A percentile compares a stretch with the other conserved stretches of the same genome.
These are phyloP conservation scores for Ericerus pela DNA, from an alignment of 1,140 invertebrate species.

Conservation along the genomic window DNA sequence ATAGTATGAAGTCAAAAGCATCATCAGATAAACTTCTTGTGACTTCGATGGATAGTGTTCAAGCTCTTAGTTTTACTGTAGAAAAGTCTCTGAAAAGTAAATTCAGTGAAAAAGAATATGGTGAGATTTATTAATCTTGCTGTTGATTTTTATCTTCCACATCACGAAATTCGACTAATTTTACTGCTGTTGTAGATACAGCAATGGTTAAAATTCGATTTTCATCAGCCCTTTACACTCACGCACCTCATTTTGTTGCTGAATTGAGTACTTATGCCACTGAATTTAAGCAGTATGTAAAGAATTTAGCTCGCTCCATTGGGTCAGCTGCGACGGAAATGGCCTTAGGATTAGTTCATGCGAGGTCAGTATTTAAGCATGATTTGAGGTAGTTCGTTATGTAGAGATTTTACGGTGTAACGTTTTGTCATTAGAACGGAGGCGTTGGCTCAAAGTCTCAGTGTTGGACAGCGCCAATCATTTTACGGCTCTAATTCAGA, in stretches of 20 bases:
- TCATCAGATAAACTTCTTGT: not conserved
- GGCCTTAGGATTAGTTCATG: conserved; percentile 75
- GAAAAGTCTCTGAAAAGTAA: conserved; percentile 26
- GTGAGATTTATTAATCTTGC: not conserved
- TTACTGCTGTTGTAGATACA: conserved; percentile 24
- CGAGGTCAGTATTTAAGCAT: conserved; percentile 31
- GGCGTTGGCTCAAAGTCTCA: conserved; percentile 36
- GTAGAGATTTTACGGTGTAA: not conserved
- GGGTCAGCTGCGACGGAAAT: conserved; percentile 82
- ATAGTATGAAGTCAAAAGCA: conserved; percentile 28
- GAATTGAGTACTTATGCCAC: conserved; percentile 71
- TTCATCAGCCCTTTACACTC: conserved; percentile 86
- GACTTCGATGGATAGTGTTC: conserved; percentile 29
- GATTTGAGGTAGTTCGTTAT: not conserved
- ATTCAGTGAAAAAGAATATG: not conserved
- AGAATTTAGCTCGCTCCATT: conserved; percentile 65
- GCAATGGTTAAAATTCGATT: conserved; percentile 50
- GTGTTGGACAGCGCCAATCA: conserved; percentile 36
- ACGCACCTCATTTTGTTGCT: conserved; percentile 69
- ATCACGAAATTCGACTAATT: not conserved
- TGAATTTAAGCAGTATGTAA: conserved; percentile 50
- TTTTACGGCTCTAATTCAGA: conserved; percentile 31
- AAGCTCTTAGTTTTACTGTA: conserved; percentile 51
- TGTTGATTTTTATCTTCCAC: not conserved
- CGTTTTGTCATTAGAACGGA: conserved; percentile 29